phyloP scores from a whole-genome alignment of 2,113 vertebrate species.

The Heterotilapia buettikoferi region DNA sequence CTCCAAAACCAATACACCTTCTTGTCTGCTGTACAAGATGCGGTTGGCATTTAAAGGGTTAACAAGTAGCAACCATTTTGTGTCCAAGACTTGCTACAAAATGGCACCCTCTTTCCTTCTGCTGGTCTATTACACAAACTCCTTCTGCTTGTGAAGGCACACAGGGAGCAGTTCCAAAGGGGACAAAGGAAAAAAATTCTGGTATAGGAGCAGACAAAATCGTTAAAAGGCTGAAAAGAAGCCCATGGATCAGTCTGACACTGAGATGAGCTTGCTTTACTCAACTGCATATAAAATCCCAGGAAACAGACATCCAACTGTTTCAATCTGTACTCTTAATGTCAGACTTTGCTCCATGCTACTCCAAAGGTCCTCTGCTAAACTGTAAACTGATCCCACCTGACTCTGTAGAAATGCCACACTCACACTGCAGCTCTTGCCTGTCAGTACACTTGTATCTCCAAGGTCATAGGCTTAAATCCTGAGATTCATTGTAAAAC shows the following conservation, averaged over 20 bases:
- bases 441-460: neutral
- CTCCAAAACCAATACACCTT: neutral
- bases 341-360: neutral
- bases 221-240: neutral
- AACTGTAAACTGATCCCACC: neutral
- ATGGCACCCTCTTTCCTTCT: slow-evolving; percentile 29
- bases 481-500: neutral
- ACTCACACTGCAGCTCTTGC: neutral
- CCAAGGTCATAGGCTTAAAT: neutral
- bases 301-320: neutral
- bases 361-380: neutral
- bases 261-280: neutral
- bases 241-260: neutral
- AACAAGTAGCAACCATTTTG: slow-evolving; percentile 55
- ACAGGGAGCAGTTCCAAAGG: neutral
- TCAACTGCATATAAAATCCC: neutral
- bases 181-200: neutral
- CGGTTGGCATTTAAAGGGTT: slow-evolving; percentile 36
- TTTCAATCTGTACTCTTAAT: neutral
- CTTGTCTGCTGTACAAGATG: neutral
- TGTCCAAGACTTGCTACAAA: slow-evolving; percentile 23
- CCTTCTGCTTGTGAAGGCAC: neutral
- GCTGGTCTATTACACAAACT: neutral
- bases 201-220: neutral
- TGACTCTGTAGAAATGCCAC: neutral